These are phyloP conservation scores for Peromyscus californicus DNA, from an alignment of 2,113 vertebrate genomes.

Conservation along the genomic window DNA sequence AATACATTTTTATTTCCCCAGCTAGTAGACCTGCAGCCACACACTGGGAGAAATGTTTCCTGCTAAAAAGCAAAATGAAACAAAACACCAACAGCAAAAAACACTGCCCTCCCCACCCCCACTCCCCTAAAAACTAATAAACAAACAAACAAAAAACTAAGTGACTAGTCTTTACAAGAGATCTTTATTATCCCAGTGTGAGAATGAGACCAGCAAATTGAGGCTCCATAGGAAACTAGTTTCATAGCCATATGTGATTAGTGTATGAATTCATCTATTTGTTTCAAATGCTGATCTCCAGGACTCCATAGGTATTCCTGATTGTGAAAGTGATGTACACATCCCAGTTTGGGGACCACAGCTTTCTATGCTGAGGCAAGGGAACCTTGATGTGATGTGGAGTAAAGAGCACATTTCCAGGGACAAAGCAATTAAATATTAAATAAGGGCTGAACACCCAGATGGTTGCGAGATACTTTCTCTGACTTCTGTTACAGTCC, in stretches of 20 bases:
- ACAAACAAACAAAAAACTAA: background rate
- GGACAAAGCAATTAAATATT: constrained; percentile 70
- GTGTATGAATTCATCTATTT: constrained; percentile 75
- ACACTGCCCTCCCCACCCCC: background rate
- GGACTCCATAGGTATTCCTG: constrained; percentile 57
- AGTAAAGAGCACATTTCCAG: constrained; percentile 55
- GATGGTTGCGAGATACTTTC: background rate
- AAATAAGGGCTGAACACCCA: constrained; percentile 67
- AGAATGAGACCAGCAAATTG: constrained; percentile 79
- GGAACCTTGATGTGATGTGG: constrained; percentile 69
- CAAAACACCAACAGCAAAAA: background rate
- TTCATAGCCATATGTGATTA: constrained; percentile 81
- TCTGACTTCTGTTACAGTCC: constrained; percentile 59
- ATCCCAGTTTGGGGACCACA: constrained; percentile 77
- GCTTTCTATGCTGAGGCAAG: constrained; percentile 77
- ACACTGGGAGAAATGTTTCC: constrained; percentile 83
- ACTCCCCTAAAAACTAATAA: no score
- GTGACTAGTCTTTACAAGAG: constrained; percentile 79
- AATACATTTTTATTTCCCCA: constrained; percentile 82
- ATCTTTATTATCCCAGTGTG: constrained; percentile 87
- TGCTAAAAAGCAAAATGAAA: constrained; percentile 52
- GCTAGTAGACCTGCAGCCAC: constrained; percentile 83
- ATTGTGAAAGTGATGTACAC: constrained; percentile 68
- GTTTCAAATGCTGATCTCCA: constrained; percentile 86
- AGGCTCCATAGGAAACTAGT: constrained; percentile 86